Evolutionary conservation across 2,888 invertebrate genomes (phyloP), one percentile per base, ranked within the genome.

Genomic region (Cactoblastis cactorum): DNA sequence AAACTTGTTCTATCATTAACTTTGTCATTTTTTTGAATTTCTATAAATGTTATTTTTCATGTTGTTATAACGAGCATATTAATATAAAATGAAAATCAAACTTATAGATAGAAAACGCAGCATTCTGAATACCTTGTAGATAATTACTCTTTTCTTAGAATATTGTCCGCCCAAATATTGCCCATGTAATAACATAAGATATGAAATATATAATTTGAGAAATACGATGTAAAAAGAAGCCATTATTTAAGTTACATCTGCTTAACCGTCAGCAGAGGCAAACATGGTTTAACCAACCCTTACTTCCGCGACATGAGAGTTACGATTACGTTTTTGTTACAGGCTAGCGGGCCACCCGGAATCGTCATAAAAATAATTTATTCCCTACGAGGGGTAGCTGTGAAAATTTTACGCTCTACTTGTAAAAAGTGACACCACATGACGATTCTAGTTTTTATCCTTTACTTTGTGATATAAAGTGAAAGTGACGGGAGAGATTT

Each of bases 351-450:
- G 74, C 88, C 88, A 88, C 88, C 87, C 88, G 78, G 83, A 82
- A 83, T 79, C 74, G 71, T 83, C 80, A 83, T 83, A 80, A 83
- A 84, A 70, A 74, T 87, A 84, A 88, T 83, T 86, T 86, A 86
- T 86, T 80, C 76, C 66, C 63, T 63, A 65, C 67, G 75, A 80
- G 78, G 83, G 84, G 82, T 83, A 78, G 77, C 81, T 80, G 82
- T 83, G 84, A 83, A 83, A 83, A 83, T 82, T 77, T 80, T 77
- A 83, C 77, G 78, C 76, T 70, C 59, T 67, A 65, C 70, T 67
- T 74, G 71, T 80, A 87, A 87, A 84, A 85, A 80, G 56, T 75
- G 66, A 76, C 76, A 80, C 79, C 84, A 83, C 69, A 80, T 83
- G 80, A 79, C 74, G 67, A 70, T 68, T 60, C 67, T 65, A 59